Conservation (phyloP, 2,888 invertebrate species). For the Hypena proboscidalis region DNA sequence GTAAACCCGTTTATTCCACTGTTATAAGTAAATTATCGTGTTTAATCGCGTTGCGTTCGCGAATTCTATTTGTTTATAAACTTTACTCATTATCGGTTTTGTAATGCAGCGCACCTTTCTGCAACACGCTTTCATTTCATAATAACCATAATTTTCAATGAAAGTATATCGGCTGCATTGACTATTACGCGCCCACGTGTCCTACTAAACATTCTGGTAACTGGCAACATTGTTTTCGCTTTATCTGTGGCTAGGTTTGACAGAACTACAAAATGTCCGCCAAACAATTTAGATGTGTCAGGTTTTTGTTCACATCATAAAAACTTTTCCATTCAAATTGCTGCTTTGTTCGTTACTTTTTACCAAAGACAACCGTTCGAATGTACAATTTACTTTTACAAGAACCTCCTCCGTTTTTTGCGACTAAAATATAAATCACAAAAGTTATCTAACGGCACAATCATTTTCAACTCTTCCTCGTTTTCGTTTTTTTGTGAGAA, state of each 20-base stretch:
- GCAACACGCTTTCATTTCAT: conserved; percentile 23
- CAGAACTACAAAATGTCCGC: conserved; percentile 5
- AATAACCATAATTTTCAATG: conserved; percentile 52
- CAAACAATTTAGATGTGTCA: conserved; percentile 14
- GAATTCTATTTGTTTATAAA: too few species aligned
- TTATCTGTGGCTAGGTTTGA: conserved; percentile 16
- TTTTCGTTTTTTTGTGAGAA: conserved; percentile 10
- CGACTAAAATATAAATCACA: conserved; percentile 17
- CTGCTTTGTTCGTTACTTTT: conserved; percentile 14
- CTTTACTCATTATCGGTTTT: too few species aligned
- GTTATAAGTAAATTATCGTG: too few species aligned
- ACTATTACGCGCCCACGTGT: conserved; percentile 63
- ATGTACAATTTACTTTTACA: neutral
- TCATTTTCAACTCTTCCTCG: conserved; percentile 4
- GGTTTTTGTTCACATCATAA: conserved; percentile 19
- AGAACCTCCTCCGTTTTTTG: conserved; percentile 1
- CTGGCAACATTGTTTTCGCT: conserved; percentile 42
- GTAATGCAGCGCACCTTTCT: neutral
- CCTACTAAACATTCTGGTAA: conserved; percentile 44
- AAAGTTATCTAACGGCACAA: conserved; percentile 7
- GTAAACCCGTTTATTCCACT: too few species aligned
- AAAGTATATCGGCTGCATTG: conserved; percentile 57
- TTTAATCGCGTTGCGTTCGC: too few species aligned
- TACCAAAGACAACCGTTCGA: conserved; percentile 15
- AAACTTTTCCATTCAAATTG: conserved; percentile 16